phyloP scores from a whole-genome alignment of 2,888 invertebrate genomes.

The Tetheella fluctuosa region DNA sequence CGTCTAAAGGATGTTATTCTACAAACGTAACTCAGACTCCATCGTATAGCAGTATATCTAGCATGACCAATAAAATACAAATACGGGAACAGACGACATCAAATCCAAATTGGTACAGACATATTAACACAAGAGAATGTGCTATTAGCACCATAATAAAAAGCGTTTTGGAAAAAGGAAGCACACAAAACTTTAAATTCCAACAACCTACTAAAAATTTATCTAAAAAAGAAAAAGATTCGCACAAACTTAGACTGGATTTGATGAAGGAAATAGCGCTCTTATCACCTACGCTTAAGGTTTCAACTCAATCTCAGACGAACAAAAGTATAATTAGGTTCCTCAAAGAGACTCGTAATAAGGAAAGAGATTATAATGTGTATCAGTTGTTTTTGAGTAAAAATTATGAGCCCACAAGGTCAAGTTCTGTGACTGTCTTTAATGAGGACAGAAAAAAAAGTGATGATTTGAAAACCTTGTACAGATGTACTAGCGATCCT shows the following conservation, averaged over 20 bases:
- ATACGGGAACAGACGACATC: conserved; percentile 40
- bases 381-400: conserved; percentile 50
- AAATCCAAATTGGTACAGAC: conserved; percentile 44
- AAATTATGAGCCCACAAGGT: conserved; percentile 34
- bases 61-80: conserved; percentile 15
- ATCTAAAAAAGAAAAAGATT: conserved; percentile 23
- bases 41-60: background rate
- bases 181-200: conserved; percentile 27
- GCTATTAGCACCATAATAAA: conserved; percentile 46
- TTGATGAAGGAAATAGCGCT: conserved; percentile 45
- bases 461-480: conserved; percentile 66
- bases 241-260: conserved; percentile 35
- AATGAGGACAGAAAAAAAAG: conserved; percentile 36
- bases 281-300: conserved; percentile 43
- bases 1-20: background rate
- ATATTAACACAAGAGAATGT: conserved; percentile 41
- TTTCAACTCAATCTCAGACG: conserved; percentile 57
- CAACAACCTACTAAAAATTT: conserved; percentile 19
- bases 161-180: conserved; percentile 35
- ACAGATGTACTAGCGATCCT: conserved; percentile 62
- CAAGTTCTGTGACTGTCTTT: conserved; percentile 48
- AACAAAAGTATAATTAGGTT: conserved; percentile 35
- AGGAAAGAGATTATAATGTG: conserved; percentile 48
- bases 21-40: background rate
- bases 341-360: conserved; percentile 22